Evolutionary conservation across 2,888 invertebrate genomes (phyloP), one percentile per base, ranked within the genome.

Genomic region (Rhagonycha fulva): DNA sequence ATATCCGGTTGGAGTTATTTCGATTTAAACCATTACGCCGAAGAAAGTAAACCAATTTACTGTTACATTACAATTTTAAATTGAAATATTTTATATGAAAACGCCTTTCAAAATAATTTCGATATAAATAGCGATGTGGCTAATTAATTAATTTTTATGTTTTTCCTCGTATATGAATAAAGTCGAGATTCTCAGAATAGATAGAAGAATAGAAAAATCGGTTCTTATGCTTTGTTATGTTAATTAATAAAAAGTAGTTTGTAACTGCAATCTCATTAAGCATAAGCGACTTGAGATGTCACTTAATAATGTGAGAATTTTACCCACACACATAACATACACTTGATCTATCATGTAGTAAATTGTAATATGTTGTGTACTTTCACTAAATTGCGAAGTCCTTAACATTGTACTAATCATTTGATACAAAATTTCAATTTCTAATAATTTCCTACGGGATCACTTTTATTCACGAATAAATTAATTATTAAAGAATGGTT

Each of bases 211-310:
- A 63, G 12, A n/a, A 66, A 66, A 66, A 26, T 66, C 12, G 9
- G 24, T 66, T 66, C 47, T 47, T n/a, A n/a, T 47, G 47, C 47
- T 47, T 66, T 66, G 63, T 66, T 66, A 66, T 66, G 63, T 66
- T 66, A 66, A 66, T 66, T 66, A 66, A 66, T 66, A 66, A 66
- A 66, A 66, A 66, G 63, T 66, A n/a, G 63, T 66, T 66, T 66
- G 19, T 66, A 66, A 66, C 63, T 66, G 63, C 19, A 66, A 66
- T 66, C 63, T 66, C 24, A 66, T 66, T 66, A 26, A 66, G 19
- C 63, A 66, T 66, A 66, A 26, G 26, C 63, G 63, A 24, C 26
- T 66, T 66, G 24, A 66, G 63, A 66, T 66, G 63, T 66, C 63
- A 66, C 26, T 26, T 66, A 24, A 14, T 66, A 66, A 66, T 66